Percentiles rank a stretch among this genome's conserved stretches.
phyloP scores from a whole-genome alignment of 92 coral and sea anemone species.

The Porites rus region DNA sequence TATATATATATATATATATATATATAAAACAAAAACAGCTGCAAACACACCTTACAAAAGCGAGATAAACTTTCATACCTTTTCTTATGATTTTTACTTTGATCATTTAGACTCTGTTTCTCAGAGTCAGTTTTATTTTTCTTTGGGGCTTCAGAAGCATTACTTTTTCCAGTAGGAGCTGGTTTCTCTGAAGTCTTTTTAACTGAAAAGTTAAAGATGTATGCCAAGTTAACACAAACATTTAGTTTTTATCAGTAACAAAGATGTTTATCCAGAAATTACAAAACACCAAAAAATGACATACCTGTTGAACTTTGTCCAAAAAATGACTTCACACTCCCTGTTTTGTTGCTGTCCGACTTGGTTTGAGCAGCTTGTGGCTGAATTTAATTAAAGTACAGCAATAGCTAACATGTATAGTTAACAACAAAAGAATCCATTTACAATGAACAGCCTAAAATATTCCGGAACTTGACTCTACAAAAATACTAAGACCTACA shows the following conservation, averaged over 20 bases:
- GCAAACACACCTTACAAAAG: not conserved
- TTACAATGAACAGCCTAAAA: not conserved
- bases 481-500: too few species aligned
- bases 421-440: not conserved
- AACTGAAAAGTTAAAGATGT: not conserved
- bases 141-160: not conserved
- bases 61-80: constrained; percentile 31
- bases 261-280: not conserved
- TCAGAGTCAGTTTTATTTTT: constrained; percentile 27
- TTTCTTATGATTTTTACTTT: constrained; percentile 40
- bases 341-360: constrained; percentile 42
- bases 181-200: constrained; percentile 38
- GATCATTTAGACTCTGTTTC: constrained; percentile 26
- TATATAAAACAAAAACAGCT: not conserved
- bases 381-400: not conserved
- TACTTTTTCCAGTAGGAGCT: not conserved
- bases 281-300: not conserved
- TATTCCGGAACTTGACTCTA: not conserved
- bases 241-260: not conserved
- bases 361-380: constrained; percentile 25
- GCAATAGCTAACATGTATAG: not conserved
- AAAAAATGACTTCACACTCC: constrained; percentile 73
- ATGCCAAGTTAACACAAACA: not conserved
- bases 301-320: constrained; percentile 67
- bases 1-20: too few species aligned